phyloP scores from a whole-genome alignment of 2,113 vertebrate species.

The Prionailurus bengalensis region DNA sequence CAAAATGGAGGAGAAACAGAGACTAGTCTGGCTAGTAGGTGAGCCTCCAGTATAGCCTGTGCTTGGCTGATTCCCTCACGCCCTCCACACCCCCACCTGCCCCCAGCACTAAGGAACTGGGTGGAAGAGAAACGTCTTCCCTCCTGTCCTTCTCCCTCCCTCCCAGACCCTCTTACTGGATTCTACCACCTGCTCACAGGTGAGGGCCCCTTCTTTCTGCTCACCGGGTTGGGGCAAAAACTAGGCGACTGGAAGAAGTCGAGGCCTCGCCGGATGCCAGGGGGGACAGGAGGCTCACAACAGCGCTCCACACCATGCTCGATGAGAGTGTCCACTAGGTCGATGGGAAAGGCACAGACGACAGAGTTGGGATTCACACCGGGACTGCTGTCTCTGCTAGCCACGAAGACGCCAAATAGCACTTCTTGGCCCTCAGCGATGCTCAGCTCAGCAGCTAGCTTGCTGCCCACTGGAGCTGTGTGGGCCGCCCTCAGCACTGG shows the following conservation, averaged over 20 bases:
- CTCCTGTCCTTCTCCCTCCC: not conserved
- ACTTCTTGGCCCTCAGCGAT: conserved; percentile 89
- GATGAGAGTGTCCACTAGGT: conserved; percentile 90
- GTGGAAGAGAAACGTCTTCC: not conserved
- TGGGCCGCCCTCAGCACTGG: conserved; percentile 94
- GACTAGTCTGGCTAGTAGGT: not conserved
- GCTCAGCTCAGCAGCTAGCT: conserved; percentile 91
- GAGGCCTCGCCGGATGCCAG: conserved; percentile 90
- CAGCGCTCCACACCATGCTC: conserved; percentile 91
- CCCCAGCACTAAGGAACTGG: not conserved
- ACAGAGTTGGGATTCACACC: conserved; percentile 87
- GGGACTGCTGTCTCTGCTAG: conserved; percentile 81
- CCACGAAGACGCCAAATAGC: conserved; percentile 93
- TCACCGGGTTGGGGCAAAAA: conserved; percentile 95
- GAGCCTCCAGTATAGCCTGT: not conserved
- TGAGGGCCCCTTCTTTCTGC: conserved; percentile 63
- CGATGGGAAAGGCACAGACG: conserved; percentile 94
- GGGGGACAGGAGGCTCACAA: conserved; percentile 84
- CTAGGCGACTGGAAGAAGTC: conserved; percentile 92
- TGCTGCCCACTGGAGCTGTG: conserved; percentile 88
- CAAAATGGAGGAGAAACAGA: not conserved
- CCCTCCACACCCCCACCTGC: not conserved
- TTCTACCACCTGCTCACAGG: not conserved
- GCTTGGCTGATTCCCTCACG: not conserved
- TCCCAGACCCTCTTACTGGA: not conserved